These are phyloP conservation scores for Eristalis arbustorum DNA, from an alignment of 2,888 invertebrate species.

Conservation along the genomic window DNA sequence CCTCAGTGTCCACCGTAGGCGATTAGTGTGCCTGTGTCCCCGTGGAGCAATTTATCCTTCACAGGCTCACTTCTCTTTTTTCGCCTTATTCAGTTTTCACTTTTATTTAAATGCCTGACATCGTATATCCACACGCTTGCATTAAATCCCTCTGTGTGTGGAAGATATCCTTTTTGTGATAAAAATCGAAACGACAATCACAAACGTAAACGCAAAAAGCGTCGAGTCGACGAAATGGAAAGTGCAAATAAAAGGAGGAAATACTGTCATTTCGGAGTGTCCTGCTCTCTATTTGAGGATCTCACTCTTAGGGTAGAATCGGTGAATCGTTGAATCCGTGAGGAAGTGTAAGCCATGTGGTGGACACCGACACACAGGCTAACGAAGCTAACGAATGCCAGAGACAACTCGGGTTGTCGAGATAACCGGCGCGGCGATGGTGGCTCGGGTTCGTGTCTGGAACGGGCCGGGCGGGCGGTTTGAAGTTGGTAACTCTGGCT, in stretches of 20 bases:
- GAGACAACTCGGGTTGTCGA: constrained; percentile 15
- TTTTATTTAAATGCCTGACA: constrained; percentile 48
- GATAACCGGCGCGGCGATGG: constrained; percentile 9
- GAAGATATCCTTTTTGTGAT: constrained; percentile 54
- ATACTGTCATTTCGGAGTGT: constrained; percentile 59
- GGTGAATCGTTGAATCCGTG: constrained; percentile 14
- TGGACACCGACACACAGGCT: constrained; percentile 36
- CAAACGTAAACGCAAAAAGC: constrained; percentile 69
- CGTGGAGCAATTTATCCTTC: constrained; percentile 46
- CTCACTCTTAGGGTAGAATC: constrained; percentile 29
- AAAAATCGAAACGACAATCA: constrained; percentile 67
- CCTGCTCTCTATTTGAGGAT: constrained; percentile 60
- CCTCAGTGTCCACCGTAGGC: constrained; percentile 17
- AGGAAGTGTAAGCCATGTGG: constrained; percentile 43
- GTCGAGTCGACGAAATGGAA: constrained; percentile 69
- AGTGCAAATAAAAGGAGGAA: constrained; percentile 65
- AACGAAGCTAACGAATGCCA: constrained; percentile 1
- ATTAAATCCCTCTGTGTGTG: constrained; percentile 41
- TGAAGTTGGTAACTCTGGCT: constrained; percentile 38
- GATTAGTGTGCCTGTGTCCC: constrained; percentile 45
- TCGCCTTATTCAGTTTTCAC: constrained; percentile 11
- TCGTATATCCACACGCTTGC: constrained; percentile 49
- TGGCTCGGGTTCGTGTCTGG: background rate
- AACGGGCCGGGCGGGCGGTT: background rate
- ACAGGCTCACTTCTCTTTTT: background rate